phyloP scores from a whole-genome alignment of 2,113 vertebrate species.

The Cichladusa arquata region DNA sequence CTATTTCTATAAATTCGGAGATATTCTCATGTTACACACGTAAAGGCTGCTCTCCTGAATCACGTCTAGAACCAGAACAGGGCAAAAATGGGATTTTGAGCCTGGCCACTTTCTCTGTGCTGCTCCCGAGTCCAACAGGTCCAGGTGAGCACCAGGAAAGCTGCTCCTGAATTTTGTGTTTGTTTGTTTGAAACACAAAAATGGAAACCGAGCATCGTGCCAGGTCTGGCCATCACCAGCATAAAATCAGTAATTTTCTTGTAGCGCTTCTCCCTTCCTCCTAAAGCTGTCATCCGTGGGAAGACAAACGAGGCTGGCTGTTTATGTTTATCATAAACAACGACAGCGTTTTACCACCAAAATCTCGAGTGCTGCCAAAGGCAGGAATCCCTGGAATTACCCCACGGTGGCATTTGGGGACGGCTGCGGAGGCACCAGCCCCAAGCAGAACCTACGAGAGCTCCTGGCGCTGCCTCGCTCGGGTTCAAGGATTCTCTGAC shows the following conservation, averaged over 20 bases:
- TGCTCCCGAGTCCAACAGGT: fast-evolving
- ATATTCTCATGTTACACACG: not conserved
- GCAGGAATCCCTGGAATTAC: fast-evolving
- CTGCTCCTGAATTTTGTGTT: not conserved
- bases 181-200: not conserved
- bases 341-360: not conserved
- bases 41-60: not conserved
- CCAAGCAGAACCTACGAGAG: fast-evolving
- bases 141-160: not conserved
- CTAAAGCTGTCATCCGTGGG: not conserved
- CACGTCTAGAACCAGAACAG: not conserved
- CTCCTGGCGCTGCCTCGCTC: not conserved
- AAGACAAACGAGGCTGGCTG: not conserved
- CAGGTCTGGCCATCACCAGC: not conserved
- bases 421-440: not conserved
- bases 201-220: not conserved
- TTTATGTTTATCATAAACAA: not conserved
- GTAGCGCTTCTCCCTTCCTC: not conserved
- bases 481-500: not conserved
- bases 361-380: not conserved
- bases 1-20: not conserved
- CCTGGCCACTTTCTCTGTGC: not conserved
- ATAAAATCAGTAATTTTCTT: not conserved
- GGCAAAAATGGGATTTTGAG: not conserved
- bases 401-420: fast-evolving